Conservation (phyloP, 2,797 vertebrate genomes). For the Melanogrammus aeglefinus region DNA sequence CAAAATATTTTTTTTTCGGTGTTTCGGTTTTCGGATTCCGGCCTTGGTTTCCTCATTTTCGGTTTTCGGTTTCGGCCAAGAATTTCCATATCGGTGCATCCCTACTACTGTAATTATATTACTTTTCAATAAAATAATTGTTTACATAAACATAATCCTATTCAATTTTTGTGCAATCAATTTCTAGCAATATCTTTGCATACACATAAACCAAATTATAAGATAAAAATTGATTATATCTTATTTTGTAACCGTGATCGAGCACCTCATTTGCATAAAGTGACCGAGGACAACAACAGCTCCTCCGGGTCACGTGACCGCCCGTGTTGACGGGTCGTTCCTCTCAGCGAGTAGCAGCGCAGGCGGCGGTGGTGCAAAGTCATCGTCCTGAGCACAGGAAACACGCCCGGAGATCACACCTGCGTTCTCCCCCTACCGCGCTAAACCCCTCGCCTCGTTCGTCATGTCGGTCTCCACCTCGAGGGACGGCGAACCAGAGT, state of each 20-base stretch:
- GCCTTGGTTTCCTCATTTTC: too few species aligned
- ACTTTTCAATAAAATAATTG: not conserved
- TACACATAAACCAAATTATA: not conserved
- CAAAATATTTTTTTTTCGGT: too few species aligned
- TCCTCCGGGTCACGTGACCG: constrained; percentile 29
- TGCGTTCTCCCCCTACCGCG: not conserved
- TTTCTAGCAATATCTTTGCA: not conserved
- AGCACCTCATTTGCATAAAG: not conserved
- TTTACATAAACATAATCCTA: not conserved
- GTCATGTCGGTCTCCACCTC: not conserved
- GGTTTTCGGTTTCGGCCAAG: too few species aligned
- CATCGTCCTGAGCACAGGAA: constrained; percentile 52
- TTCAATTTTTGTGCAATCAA: not conserved
- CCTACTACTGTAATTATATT: not conserved
- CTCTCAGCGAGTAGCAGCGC: constrained; percentile 5
- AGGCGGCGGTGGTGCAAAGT: constrained; percentile 61
- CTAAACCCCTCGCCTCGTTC: not conserved
- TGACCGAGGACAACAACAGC: not conserved
- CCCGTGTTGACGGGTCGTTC: constrained; percentile 66
- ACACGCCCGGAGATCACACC: constrained; percentile 9
- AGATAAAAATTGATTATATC: not conserved
- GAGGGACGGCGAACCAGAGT: not conserved
- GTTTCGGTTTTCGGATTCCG: too few species aligned
- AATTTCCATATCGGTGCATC: too few species aligned
- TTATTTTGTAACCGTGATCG: too few species aligned